Base-by-base conservation (phyloP, 2,113 vertebrate species). In the Euleptes europaea region DNA sequence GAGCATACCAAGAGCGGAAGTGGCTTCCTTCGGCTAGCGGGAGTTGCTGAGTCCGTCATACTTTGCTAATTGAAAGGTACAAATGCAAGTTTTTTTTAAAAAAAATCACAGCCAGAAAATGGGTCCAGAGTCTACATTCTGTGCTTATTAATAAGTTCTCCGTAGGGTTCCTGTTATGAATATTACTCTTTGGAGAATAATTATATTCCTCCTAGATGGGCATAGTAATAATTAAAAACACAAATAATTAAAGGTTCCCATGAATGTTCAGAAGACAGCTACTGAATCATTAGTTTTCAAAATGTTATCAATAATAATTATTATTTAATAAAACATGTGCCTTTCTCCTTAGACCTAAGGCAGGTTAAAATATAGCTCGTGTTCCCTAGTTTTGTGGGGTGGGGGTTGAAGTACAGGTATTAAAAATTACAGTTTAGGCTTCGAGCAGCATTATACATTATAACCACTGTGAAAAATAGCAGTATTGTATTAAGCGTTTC, bases 1-100 rank as follows among this genome's bases (percentile, higher is more conserved):
- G 60, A 80, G 84, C 76, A 88, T 88, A 77, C 78, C 67, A 90
- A 87, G 74, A 82, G 70, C 47, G 35, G 75, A 81, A n/a, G n/a
- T 84, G 4, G 0, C 81, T 44, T 86, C 69, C 85, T 78, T 76
- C 38, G 74, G 60, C 42, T 69, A 57, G 21, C 54, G 42, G 77
- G 76, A 80, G 9, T 14, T 86, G 28, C 54, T 4, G 83, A 70
- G 47, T 84, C 78, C 28, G 19, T 44, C 33, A 77, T 84, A 67
- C 21, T 80, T 85, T 74, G 75, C 69, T 73, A 5, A 21, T 78
- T 83, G 31, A 63, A 35, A 42, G 70, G 35, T 51, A 4, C 15
- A 33, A 63, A 83, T 74, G 54, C 17, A 38, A 47, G 14, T 10
- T 84, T 88, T 77, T 69, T 60, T 60, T 60, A n/a, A n/a, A n/a